A percentile compares a stretch with the other conserved stretches of the same genome.
These are phyloP conservation scores for Choloepus hoffmanni DNA, from an alignment of 2,113 vertebrate genomes.

Conservation along the genomic window DNA sequence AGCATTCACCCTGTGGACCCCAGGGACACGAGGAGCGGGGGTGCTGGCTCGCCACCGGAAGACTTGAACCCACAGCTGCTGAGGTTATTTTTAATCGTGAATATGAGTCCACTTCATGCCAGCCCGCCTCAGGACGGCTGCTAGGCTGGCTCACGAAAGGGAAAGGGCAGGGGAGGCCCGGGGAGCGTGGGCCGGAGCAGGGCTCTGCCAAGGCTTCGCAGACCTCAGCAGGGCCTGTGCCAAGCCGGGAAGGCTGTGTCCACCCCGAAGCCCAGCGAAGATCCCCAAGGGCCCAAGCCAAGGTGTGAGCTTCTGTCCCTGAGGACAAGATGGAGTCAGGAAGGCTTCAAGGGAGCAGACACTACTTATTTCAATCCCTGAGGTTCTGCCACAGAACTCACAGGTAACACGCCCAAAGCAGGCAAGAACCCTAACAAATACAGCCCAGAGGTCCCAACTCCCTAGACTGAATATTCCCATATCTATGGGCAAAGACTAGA, in stretches of 20 bases:
- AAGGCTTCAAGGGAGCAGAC: not conserved
- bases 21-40: not conserved
- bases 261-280: not conserved
- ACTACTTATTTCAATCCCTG: not conserved
- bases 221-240: not conserved
- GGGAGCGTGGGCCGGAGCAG: rapidly evolving
- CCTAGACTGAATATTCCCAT: not conserved
- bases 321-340: not conserved
- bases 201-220: rapidly evolving
- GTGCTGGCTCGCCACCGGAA: constrained; percentile 41
- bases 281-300: too few relatives aligned
- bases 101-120: constrained; percentile 71
- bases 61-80: constrained; percentile 80
- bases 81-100: constrained; percentile 83
- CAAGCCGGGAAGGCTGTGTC: rapidly evolving
- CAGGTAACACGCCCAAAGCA: not conserved
- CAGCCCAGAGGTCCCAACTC: not conserved
- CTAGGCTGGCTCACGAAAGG: not conserved
- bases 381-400: not conserved
- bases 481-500: not conserved
- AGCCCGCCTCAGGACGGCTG: constrained; percentile 40
- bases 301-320: not conserved
- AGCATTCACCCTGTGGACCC: not conserved
- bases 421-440: not conserved
- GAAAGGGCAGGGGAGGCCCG: not conserved